A percentile compares a stretch with the other conserved stretches of the same genome.
These are phyloP conservation scores for Mormyrus proboscirostris DNA, from an alignment of 2,797 vertebrate genomes.

Conservation along the genomic window DNA sequence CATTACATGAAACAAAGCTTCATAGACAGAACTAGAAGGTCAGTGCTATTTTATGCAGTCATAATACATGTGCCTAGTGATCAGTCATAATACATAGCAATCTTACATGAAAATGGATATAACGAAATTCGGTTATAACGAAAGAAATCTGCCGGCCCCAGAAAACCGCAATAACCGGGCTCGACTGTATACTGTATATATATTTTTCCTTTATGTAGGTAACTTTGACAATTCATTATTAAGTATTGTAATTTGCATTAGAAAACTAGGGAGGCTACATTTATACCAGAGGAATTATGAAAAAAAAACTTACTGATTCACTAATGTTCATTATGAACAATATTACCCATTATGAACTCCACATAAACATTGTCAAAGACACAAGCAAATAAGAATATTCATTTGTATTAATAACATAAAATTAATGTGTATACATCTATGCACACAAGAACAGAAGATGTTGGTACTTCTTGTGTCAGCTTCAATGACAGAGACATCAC, in stretches of 20 bases:
- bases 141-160: too few relatives aligned
- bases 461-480: not conserved
- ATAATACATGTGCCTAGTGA: too few relatives aligned
- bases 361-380: not conserved
- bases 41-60: too few relatives aligned
- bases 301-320: not conserved
- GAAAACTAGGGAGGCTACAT: not conserved
- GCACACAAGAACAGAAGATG: not conserved
- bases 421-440: not conserved
- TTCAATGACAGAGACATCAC: constrained; percentile 4
- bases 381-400: not conserved
- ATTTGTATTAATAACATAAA: not conserved
- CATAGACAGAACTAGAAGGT: too few relatives aligned
- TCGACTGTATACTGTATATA: not conserved
- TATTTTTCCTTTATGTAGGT: not conserved
- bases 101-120: too few relatives aligned
- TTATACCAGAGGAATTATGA: not conserved
- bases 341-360: not conserved
- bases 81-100: too few relatives aligned
- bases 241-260: not conserved
- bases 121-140: too few relatives aligned
- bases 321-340: not conserved
- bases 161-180: too few relatives aligned
- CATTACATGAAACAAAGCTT: too few relatives aligned
- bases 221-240: not conserved